A percentile compares a stretch with the other conserved stretches of the same genome.
phyloP scores from a whole-genome alignment of 2,797 vertebrate genomes.

The Gouania willdenowi region DNA sequence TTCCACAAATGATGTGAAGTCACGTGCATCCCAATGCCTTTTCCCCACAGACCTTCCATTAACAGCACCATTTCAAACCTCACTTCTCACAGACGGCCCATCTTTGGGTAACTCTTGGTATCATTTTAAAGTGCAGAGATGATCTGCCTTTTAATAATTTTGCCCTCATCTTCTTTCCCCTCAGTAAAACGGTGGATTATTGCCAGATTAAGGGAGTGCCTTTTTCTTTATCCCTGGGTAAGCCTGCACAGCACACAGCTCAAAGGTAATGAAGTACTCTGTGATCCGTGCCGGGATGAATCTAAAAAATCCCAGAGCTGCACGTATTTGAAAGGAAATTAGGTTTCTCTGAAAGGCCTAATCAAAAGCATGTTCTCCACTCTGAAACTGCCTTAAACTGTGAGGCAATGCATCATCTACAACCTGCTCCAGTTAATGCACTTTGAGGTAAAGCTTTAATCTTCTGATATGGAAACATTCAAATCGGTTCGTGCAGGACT shows the following conservation, averaged over 20 bases:
- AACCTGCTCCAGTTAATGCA: too few species aligned
- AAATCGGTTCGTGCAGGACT: too few species aligned
- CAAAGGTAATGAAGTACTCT: conserved; percentile 74
- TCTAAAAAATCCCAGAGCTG: conserved; percentile 63
- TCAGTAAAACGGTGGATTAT: conserved; percentile 77
- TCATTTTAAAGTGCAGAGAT: conserved; percentile 45
- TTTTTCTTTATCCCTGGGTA: conserved; percentile 76
- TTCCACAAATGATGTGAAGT: too few species aligned
- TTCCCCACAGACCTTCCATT: not conserved
- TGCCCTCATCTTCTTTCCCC: conserved; percentile 59
- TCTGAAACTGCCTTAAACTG: too few species aligned
- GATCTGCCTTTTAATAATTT: conserved; percentile 67
- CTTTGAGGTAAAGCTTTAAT: too few species aligned
- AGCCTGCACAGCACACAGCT: conserved; percentile 69
- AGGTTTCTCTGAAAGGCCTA: conserved; percentile 42
- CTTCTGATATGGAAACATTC: too few species aligned
- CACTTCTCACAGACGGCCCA: conserved; percentile 13
- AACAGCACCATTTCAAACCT: conserved; percentile 9
- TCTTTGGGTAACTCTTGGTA: conserved; percentile 19
- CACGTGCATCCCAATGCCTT: not conserved
- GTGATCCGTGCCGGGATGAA: conserved; percentile 64
- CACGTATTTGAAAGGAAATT: conserved; percentile 59
- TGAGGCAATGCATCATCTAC: too few species aligned
- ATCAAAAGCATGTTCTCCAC: not conserved
- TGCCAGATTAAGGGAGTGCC: conserved; percentile 78